phyloP scores from a whole-genome alignment of 1,140 invertebrate genomes.

The Leptoteleia sp. region DNA sequence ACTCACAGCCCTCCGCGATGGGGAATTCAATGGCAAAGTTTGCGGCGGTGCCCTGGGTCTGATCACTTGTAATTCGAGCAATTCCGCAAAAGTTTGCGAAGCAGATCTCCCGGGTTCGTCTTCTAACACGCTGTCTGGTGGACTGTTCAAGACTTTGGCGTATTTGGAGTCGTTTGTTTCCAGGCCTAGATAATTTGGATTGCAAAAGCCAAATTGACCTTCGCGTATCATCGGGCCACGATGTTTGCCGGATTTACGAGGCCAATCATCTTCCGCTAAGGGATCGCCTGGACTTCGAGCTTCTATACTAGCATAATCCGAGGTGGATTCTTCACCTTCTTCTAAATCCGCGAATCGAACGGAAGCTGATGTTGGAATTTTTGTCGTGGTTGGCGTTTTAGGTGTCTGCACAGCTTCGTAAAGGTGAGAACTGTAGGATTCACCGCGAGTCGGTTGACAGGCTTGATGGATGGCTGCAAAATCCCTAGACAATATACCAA shows the following conservation, averaged over 20 bases:
- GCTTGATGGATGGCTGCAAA: constrained; percentile 80
- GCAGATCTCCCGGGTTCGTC: constrained; percentile 80
- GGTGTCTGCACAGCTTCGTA: constrained; percentile 83
- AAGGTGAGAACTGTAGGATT: constrained; percentile 84
- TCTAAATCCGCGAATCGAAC: constrained; percentile 83
- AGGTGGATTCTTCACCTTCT: constrained; percentile 86
- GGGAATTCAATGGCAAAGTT: constrained; percentile 76
- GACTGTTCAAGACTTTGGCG: constrained; percentile 81
- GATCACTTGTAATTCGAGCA: constrained; percentile 78
- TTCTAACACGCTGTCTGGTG: constrained; percentile 81
- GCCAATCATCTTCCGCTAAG: constrained; percentile 81
- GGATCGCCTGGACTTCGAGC: constrained; percentile 81
- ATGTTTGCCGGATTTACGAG: constrained; percentile 71
- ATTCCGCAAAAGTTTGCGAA: constrained; percentile 78
- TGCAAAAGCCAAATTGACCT: constrained; percentile 85
- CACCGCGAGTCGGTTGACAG: constrained; percentile 81
- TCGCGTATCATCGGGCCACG: constrained; percentile 77
- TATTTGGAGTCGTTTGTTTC: constrained; percentile 80
- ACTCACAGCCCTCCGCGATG: constrained; percentile 78
- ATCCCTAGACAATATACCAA: constrained; percentile 72
- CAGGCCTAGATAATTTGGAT: constrained; percentile 87
- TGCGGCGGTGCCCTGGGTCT: constrained; percentile 77
- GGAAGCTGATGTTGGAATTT: constrained; percentile 85
- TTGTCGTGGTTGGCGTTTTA: constrained; percentile 82
- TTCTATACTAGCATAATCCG: constrained; percentile 89